These are phyloP conservation scores for Apocheima hispidaria DNA, from an alignment of 2,888 invertebrate species.

Conservation along the genomic window DNA sequence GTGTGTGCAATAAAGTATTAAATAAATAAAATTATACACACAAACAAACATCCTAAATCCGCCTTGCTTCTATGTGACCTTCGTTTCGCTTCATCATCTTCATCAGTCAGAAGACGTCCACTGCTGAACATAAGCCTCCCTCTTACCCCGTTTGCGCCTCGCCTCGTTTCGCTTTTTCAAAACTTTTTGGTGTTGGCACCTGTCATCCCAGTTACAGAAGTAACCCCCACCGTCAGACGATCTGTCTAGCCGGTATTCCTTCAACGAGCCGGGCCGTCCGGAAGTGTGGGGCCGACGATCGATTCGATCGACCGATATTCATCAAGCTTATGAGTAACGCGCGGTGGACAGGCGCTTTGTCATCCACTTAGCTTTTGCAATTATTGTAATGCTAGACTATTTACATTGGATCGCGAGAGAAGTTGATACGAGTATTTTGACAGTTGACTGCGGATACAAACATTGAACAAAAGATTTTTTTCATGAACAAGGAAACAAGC, in stretches of 20 bases:
- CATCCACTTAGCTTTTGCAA: constrained; percentile 37
- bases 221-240: constrained; percentile 36
- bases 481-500: background rate
- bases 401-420: background rate
- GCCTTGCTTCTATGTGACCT: no score
- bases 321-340: constrained; percentile 54
- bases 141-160: no score
- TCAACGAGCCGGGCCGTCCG: constrained; percentile 52
- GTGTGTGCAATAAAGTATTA: no score
- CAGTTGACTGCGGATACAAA: background rate
- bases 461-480: background rate
- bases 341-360: constrained; percentile 35
- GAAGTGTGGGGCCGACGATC: constrained; percentile 46
- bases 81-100: no score
- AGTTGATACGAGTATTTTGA: background rate
- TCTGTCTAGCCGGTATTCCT: constrained; percentile 53
- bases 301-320: constrained; percentile 57
- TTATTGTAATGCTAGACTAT: constrained; percentile 16
- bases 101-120: no score
- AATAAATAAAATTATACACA: no score
- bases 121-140: no score
- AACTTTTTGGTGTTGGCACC: background rate
- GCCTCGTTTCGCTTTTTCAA: no score
- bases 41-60: no score
- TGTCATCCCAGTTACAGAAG: constrained; percentile 20